Base-by-base conservation (phyloP, 2,113 vertebrate genomes). In the Telmatochromis sp. region DNA sequence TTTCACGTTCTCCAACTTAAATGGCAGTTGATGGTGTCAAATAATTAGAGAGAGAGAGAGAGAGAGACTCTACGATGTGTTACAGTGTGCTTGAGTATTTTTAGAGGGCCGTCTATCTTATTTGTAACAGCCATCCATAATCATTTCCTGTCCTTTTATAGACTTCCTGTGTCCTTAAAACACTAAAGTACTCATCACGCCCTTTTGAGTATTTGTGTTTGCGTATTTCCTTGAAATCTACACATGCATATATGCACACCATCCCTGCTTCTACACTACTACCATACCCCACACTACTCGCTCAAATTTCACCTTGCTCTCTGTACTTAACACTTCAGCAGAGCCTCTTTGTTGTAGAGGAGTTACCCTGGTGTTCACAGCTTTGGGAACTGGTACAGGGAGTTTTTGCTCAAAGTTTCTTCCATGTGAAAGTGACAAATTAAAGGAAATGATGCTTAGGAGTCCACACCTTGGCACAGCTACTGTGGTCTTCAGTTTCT, bases 101-200 rank as follows among this genome's bases (percentile, higher is more conserved):
- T 92, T 91, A 91, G 87, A 65, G 42, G 9, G 15, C 81, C 5
- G 47, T 86, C 91, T 96, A 96, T 96, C 96, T 94, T 83, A 80
- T 87, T 83, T 78, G 35, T 33, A 92, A 49, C 95, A 95, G 94
- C 55, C 91, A 63, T 87, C 90, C 93, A 84, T 91, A 92, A 94
- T 94, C 84, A 68, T 89, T 95, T 95, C 95, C 94, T 94, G 89
- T 88, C 80, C 84, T 89, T 90, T 93, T 89, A 87, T 55, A 85
- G 80, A 86, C 92, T 94, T 96, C 95, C 95, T 94, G 94, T 93
- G 91, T 85, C 86, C 87, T 86, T 58, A 79, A 78, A 89, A 57
- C 53, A 26, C 86, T 85, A 81, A 53, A 87, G 51, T 21, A 49
- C 79, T 83, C 17, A 51, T 87, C 65, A 54, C 80, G 35, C 53